Evolutionary conservation across 2,113 vertebrate genomes (phyloP), one percentile per base, ranked within the genome.

Genomic region (Festucalex cinctus): DNA sequence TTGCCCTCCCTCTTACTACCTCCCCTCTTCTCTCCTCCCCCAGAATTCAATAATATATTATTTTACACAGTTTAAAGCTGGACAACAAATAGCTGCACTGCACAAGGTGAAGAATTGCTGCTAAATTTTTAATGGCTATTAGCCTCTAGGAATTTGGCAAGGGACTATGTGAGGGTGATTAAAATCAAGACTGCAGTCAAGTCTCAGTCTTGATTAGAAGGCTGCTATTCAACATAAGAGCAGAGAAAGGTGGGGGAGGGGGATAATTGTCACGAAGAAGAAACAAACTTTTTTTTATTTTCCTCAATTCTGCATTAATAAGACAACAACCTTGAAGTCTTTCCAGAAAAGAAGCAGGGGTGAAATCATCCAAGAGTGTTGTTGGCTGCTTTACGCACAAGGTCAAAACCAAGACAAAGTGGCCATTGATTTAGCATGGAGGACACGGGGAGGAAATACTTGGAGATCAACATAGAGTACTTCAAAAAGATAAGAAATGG

Each of bases 31-130:
- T 93, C 94, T 93, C 92, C 92, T 91, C 93, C 93, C 91, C 83
- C 81, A 74, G 84, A 88, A 94, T 92, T 97, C 95, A 94, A 97
- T 98, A 96, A 95, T 95, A 95, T 96, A 95, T 97, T 96, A 98
- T 97, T 97, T 96, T 95, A 96, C 95, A 95, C 94, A 92, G 84
- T 90, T 98, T 96, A 96, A 95, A 96, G 94, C 92, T 81, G 92
- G 93, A 95, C 89, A 90, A 91, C 86, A 90, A 91, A 92, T 89
- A 94, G 94, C 93, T 91, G 88, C 92, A 72, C 88, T 90, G 93
- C 93, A 92, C 91, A 94, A 96, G 93, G 95, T 95, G 95, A 95
- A 89, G 90, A 90, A 92, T 94, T 93, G 90, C 93, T 92, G 92
- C 86, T 88, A 91, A 91, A 93, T 92, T 85, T 93, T 92, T 84